Conservation (phyloP, 2,113 vertebrate species). For the Elaphurus davidianus region DNA sequence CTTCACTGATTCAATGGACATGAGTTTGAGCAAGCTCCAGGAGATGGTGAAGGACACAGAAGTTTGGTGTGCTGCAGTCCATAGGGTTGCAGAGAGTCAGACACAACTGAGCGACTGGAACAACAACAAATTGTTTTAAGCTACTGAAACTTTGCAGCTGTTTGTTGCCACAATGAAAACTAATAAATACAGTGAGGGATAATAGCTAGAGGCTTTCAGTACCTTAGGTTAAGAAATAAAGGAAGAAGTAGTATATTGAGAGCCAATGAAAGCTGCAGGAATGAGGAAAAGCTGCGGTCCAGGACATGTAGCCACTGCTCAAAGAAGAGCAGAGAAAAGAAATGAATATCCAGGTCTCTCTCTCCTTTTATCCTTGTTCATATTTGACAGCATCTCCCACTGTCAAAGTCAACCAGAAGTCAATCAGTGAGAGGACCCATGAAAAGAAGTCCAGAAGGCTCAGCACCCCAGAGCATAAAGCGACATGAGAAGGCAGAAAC, state of each 20-base stretch:
- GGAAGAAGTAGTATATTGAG: background rate
- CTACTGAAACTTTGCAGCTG: background rate
- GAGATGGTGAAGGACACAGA: background rate
- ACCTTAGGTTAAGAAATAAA: background rate
- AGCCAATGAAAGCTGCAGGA: background rate
- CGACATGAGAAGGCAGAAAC: background rate
- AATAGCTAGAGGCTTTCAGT: background rate
- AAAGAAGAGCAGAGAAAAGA: background rate
- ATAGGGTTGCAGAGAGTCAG: background rate
- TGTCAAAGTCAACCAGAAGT: background rate
- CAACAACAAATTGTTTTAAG: background rate
- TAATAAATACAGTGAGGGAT: background rate
- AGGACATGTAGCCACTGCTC: background rate
- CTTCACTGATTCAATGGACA: background rate
- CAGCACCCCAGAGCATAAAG: background rate
- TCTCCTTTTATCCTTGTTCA: background rate
- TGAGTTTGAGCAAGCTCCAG: background rate
- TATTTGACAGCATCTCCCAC: background rate
- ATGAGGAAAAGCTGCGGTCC: background rate
- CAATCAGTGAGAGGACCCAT: background rate
- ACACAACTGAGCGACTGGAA: background rate
- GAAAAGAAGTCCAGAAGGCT: background rate
- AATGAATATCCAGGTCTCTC: background rate
- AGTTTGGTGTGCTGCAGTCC: background rate
- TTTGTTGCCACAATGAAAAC: background rate